phyloP scores from a whole-genome alignment of 2,113 vertebrate genomes.

The Gavia stellata region DNA sequence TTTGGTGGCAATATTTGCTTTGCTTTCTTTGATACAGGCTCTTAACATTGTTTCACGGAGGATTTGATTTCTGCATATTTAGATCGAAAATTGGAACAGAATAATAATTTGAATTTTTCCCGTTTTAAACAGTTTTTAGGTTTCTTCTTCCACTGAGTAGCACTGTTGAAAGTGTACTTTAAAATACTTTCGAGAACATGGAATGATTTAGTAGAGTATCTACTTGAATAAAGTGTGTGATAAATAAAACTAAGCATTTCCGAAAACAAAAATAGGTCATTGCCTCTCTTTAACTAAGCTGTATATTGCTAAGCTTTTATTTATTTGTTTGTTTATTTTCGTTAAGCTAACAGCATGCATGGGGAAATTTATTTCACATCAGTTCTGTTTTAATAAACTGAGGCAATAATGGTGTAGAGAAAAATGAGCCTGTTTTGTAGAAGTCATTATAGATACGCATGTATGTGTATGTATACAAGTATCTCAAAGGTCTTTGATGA shows the following conservation, averaged over 20 bases:
- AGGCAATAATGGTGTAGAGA: neutral
- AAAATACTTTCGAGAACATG: neutral
- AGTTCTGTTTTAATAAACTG: neutral
- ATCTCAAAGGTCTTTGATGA: too few species aligned
- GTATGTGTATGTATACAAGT: too few species aligned
- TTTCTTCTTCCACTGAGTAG: neutral
- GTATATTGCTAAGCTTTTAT: neutral
- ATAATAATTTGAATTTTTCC: neutral
- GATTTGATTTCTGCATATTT: neutral
- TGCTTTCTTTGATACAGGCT: neutral
- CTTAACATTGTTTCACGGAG: neutral
- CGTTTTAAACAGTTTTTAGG: neutral
- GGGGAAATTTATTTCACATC: neutral
- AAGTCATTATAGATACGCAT: neutral
- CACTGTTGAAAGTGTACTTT: neutral
- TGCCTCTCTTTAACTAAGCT: neutral
- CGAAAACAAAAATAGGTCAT: neutral
- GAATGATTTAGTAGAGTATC: neutral
- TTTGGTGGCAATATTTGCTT: neutral
- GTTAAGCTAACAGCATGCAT: neutral
- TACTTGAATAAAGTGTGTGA: neutral
- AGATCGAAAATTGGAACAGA: neutral
- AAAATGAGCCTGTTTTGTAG: neutral
- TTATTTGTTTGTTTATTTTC: neutral
- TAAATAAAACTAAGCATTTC: neutral